Evolutionary conservation across 2,113 vertebrate genomes (phyloP).

Genomic region (Rhipidura dahli): DNA sequence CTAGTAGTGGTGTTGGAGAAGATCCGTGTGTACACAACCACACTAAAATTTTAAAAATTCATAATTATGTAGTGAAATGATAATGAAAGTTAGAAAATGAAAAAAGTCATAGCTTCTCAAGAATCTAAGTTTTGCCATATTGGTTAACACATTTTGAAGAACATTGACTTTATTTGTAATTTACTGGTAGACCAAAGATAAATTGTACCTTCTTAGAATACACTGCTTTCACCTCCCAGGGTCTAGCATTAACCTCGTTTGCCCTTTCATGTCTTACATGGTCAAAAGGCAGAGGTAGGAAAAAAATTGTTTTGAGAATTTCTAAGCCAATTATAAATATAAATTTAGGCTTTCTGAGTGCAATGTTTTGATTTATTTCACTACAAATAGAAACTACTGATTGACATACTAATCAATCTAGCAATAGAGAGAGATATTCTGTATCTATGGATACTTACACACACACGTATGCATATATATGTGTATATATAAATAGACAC

Average conservation of each 20-base stretch:
- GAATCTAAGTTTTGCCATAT: not conserved
- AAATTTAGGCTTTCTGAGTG: not conserved
- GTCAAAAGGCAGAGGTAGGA: not conserved
- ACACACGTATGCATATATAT: too few relatives aligned
- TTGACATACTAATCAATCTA: not conserved
- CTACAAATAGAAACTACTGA: not conserved
- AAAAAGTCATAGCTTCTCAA: not conserved
- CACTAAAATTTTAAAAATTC: not conserved
- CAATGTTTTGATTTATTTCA: not conserved
- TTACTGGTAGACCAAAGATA: not conserved
- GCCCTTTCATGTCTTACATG: not conserved
- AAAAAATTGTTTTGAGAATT: not conserved
- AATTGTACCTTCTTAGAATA: not conserved
- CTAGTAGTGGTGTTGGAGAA: not conserved
- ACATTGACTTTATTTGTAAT: not conserved
- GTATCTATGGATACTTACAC: not conserved
- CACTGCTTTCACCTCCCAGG: not conserved
- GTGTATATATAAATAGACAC: accelerated
- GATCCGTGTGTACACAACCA: accelerated
- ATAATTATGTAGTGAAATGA: not conserved
- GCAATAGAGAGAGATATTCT: not conserved
- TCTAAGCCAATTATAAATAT: not conserved
- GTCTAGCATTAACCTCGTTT: not conserved
- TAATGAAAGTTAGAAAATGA: not conserved
- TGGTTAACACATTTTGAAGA: not conserved